Evolutionary conservation across 2,797 vertebrate species (phyloP), one percentile per base, ranked within the genome.

Genomic region (Choloepus didactylus): DNA sequence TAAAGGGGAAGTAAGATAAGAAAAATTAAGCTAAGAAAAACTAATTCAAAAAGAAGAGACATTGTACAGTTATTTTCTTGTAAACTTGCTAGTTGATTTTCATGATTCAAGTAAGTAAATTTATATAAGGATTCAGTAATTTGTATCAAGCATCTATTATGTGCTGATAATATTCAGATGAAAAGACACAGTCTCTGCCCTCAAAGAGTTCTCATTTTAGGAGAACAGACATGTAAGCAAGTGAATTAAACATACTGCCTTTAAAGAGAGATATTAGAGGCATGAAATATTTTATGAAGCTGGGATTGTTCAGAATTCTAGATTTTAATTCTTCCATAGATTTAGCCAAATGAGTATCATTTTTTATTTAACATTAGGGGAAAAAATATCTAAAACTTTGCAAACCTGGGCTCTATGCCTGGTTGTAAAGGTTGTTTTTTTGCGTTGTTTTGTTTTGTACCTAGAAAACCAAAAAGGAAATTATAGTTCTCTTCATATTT

Each of bases 1-100:
- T 82, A 77, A 67, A 77, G n/a, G 46, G 46, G 56, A 90, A n/a
- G n/a, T n/a, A 87, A 87, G 44, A 51, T 60, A 21, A 3, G 6
- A 92, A 54, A 46, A 49, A 87, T 67, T 31, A 72, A 62, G 86
- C 4, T 75, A 95, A 67, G 19, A 72, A 93, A 91, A 91, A 14
- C 12, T 89, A 89, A 80, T 77, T 84, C 11, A 77, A 89, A 96
- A 90, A 54, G 44, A 87, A 73, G 11, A 79, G 21, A 51, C 93
- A 90, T 70, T 67, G 5, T 31, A 59, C 3, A 21, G 5, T n/a
- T 87, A 77, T 51, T 76, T 86, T 84, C 62, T 92, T 54, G 10
- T 44, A 89, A 79, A 73, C 4, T 66, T 73, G 27, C 19, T 73
- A n/a, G 12, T 29, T 66, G 84, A 8, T 49, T 67, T 25, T 56